phyloP scores from a whole-genome alignment of 2,888 invertebrate species.

The Coenonympha glycerion region DNA sequence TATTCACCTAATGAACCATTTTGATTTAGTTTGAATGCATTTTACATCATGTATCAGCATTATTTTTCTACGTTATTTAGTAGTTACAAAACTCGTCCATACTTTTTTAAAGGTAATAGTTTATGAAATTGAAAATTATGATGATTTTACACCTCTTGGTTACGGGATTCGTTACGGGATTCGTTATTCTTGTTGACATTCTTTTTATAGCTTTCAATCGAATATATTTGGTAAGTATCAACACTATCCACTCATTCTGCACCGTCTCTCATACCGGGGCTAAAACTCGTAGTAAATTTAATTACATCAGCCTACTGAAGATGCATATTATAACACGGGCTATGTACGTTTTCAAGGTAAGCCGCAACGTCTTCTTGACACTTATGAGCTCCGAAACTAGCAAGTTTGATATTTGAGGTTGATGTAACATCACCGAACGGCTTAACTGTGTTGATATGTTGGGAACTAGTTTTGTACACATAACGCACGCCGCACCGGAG shows the following conservation, averaged over 20 bases:
- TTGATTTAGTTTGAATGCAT: no score
- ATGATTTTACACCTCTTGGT: no score
- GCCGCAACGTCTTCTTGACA: conserved; percentile 43
- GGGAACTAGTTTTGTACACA: conserved; percentile 1
- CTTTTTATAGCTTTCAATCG: no score
- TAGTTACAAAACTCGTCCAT: no score
- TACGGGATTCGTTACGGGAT: no score
- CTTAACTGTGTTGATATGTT: conserved; percentile 26
- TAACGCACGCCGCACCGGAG: background rate
- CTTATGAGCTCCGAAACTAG: conserved; percentile 41
- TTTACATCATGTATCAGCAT: no score
- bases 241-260: background rate
- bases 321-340: conserved; percentile 13
- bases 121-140: no score
- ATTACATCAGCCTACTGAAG: conserved; percentile 14
- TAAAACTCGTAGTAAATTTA: conserved; percentile 19
- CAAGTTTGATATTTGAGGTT: conserved; percentile 33
- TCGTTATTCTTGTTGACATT: no score
- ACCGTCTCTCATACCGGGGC: background rate
- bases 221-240: no score
- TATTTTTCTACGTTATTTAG: no score
- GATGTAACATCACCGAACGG: conserved; percentile 25
- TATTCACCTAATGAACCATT: no score
- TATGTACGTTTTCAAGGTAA: conserved; percentile 23
- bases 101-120: no score